These are phyloP conservation scores for Strigops habroptila DNA, from an alignment of 2,113 vertebrate species.

Conservation along the genomic window DNA sequence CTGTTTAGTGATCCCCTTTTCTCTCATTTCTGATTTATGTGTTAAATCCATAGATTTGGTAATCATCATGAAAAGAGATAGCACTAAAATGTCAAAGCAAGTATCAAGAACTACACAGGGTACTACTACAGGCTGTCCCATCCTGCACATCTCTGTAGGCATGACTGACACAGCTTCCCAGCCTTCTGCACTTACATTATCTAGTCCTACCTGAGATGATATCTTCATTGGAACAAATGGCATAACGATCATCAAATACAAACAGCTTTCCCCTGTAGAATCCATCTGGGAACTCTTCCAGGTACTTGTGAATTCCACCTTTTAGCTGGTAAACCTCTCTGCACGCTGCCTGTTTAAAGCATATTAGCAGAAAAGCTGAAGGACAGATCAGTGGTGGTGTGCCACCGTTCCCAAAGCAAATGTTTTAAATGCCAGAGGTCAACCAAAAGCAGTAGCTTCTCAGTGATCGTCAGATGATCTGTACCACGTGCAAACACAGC, in stretches of 20 bases:
- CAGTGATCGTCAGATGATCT: background rate
- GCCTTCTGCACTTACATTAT: background rate
- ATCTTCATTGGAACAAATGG: constrained; percentile 86
- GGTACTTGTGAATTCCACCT: constrained; percentile 96
- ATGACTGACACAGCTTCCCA: background rate
- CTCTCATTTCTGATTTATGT: background rate
- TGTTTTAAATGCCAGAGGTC: background rate
- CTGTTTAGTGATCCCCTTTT: background rate
- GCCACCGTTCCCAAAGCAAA: background rate
- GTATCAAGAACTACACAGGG: background rate
- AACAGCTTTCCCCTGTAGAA: constrained; percentile 97
- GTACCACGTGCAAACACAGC: background rate
- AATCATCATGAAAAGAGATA: background rate
- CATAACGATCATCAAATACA: constrained; percentile 94
- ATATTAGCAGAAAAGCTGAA: constrained; percentile 37
- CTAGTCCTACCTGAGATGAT: constrained; percentile 84
- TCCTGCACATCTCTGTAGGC: background rate
- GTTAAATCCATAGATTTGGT: background rate
- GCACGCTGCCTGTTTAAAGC: constrained; percentile 83
- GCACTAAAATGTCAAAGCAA: background rate
- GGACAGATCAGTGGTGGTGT: background rate
- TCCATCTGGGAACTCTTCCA: constrained; percentile 91
- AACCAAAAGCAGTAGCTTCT: background rate
- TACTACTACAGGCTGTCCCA: background rate
- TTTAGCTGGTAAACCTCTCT: constrained; percentile 94